These are phyloP conservation scores for Andinoacara biseriatus DNA, from an alignment of 2,113 vertebrate species.

Conservation along the genomic window DNA sequence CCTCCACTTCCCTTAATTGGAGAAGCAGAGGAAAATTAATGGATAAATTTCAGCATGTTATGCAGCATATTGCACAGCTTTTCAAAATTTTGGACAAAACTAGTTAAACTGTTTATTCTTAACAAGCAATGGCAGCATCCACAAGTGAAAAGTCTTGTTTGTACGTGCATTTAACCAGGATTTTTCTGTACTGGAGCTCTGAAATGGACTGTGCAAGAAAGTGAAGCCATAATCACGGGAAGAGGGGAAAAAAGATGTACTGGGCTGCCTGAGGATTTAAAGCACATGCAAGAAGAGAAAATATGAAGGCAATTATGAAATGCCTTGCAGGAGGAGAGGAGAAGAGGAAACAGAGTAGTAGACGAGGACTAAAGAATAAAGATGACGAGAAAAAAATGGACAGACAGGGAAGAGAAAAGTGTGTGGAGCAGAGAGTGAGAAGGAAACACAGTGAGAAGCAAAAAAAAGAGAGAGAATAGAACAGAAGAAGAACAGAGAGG, in stretches of 20 bases:
- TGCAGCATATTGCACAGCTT: not conserved
- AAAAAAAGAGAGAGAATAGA: not conserved
- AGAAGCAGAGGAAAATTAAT: not conserved
- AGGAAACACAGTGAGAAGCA: not conserved
- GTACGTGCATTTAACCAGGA: not conserved
- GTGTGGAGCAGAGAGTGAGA: not conserved
- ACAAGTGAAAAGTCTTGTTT: not conserved
- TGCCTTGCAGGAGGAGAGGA: not conserved
- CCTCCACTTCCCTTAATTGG: not conserved
- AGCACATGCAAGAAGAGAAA: not conserved
- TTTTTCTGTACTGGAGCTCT: not conserved
- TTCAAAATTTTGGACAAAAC: not conserved
- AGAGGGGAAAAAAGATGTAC: not conserved
- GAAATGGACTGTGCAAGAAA: not conserved
- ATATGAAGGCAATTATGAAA: not conserved
- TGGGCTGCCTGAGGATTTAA: not conserved
- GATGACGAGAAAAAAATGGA: not conserved
- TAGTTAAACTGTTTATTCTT: not conserved
- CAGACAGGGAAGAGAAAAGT: not conserved
- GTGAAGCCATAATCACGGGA: not conserved
- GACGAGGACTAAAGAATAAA: not conserved
- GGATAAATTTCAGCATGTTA: not conserved
- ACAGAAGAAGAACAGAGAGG: constrained; percentile 14
- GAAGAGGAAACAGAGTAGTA: not conserved
- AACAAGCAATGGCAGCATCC: not conserved